phyloP scores from a whole-genome alignment of 1,140 invertebrate species.

The Arctopsyche grandis region DNA sequence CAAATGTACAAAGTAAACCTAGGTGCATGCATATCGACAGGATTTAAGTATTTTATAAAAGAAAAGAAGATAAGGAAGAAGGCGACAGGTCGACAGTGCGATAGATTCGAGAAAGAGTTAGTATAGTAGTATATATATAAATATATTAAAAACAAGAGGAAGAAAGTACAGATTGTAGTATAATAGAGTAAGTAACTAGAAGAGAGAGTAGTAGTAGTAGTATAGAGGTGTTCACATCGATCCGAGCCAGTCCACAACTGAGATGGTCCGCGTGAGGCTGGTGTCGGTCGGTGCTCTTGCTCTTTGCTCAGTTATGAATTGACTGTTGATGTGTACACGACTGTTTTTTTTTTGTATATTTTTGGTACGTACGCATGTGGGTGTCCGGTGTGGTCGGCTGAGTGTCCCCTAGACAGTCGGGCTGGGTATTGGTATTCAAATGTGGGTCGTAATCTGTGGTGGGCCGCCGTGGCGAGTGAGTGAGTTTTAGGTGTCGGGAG shows the following conservation, averaged over 20 bases:
- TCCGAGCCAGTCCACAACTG: conserved; percentile 53
- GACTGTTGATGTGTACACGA: conserved; percentile 52
- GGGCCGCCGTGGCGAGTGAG: conserved; percentile 37
- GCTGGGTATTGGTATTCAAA: conserved; percentile 74
- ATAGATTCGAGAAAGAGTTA: conserved; percentile 13
- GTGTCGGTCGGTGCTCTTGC: conserved; percentile 26
- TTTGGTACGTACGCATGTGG: conserved; percentile 57
- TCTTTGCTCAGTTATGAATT: conserved; percentile 52
- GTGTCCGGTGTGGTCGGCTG: conserved; percentile 59
- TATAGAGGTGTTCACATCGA: conserved; percentile 56
- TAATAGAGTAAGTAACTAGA: conserved; percentile 17
- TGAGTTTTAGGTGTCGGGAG: conserved; percentile 22
- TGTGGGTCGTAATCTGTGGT: conserved; percentile 62
- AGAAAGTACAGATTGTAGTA: conserved; percentile 53
- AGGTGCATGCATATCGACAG: conserved; percentile 50
- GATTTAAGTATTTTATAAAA: conserved; percentile 38
- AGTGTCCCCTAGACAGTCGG: conserved; percentile 36
- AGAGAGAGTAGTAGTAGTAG: conserved; percentile 59
- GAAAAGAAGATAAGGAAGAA: conserved; percentile 48
- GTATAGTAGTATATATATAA: conserved; percentile 61
- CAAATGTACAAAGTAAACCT: conserved; percentile 40
- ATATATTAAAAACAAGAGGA: conserved; percentile 59
- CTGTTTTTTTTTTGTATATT: not conserved
- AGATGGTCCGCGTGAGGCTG: conserved; percentile 41
- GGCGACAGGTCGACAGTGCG: conserved; percentile 54